Percentiles rank a stretch among this genome's conserved stretches.
Conservation (phyloP, 2,113 vertebrate species). For the Orcinus orca region DNA sequence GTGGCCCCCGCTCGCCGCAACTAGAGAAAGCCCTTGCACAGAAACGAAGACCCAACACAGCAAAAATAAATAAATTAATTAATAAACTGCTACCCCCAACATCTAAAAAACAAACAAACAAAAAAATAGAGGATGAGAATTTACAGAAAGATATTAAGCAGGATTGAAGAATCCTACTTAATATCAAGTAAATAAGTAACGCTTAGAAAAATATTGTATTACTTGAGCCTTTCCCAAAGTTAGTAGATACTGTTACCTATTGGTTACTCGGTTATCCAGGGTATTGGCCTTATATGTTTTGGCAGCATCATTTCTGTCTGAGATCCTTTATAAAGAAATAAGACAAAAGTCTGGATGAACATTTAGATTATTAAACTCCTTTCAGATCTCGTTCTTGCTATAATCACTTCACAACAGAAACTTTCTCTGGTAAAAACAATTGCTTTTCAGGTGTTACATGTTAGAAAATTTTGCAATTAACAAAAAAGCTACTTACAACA, state of each 20-base stretch:
- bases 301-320: constrained; percentile 71
- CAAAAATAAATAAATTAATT: too few relatives aligned
- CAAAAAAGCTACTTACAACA: background rate
- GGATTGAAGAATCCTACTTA: background rate
- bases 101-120: background rate
- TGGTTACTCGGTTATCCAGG: constrained; percentile 75
- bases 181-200: background rate
- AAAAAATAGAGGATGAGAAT: background rate
- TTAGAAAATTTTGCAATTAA: background rate
- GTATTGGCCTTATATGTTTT: constrained; percentile 71
- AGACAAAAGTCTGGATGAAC: constrained; percentile 21
- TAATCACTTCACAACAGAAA: constrained; percentile 5
- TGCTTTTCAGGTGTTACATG: background rate
- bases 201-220: background rate
- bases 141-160: constrained; percentile 12
- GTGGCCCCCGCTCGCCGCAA: too few relatives aligned
- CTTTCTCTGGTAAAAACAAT: background rate
- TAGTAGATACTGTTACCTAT: constrained; percentile 73
- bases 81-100: too few relatives aligned
- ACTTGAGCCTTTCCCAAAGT: background rate
- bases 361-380: constrained; percentile 31
- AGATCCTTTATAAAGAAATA: constrained; percentile 79
- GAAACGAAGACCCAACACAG: too few relatives aligned
- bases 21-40: too few relatives aligned
- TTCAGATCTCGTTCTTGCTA: background rate